These are phyloP conservation scores for Dasysyrphus albostriatus DNA, from an alignment of 2,888 invertebrate genomes.

Conservation along the genomic window DNA sequence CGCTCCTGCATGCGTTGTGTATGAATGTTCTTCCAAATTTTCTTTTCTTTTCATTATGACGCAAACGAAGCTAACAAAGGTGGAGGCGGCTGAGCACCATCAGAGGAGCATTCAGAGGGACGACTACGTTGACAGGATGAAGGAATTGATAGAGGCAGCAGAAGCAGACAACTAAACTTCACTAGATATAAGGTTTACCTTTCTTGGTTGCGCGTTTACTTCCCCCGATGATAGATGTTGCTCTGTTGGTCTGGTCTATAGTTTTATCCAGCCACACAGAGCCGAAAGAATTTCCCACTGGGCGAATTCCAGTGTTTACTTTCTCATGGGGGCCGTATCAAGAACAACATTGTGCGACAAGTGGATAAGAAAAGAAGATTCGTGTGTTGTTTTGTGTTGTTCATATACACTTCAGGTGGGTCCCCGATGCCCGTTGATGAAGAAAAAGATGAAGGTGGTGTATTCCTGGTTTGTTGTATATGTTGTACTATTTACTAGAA, in stretches of 20 bases:
- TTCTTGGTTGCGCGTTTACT: conserved; percentile 37
- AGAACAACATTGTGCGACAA: conserved; percentile 76
- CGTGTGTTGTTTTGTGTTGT: conserved; percentile 32
- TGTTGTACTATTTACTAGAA: neutral
- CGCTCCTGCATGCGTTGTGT: neutral
- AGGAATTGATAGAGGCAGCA: conserved; percentile 57
- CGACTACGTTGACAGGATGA: conserved; percentile 9
- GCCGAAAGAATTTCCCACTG: conserved; percentile 71
- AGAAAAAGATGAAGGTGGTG: conserved; percentile 24
- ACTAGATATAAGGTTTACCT: conserved; percentile 60
- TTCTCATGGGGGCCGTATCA: conserved; percentile 76
- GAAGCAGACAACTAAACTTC: conserved; percentile 66
- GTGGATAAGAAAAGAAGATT: conserved; percentile 75
- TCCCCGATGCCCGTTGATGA: conserved; percentile 18
- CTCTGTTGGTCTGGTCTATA: conserved; percentile 30
- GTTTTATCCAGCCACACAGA: conserved; percentile 20
- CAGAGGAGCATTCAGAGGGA: conserved; percentile 1
- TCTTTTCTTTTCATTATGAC: conserved; percentile 52
- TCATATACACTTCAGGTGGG: conserved; percentile 72
- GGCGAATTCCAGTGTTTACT: conserved; percentile 74
- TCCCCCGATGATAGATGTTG: conserved; percentile 67
- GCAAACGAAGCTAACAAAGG: conserved; percentile 32
- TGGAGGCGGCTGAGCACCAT: conserved; percentile 11
- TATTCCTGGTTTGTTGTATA: neutral
- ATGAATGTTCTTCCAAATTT: conserved; percentile 60